These are phyloP conservation scores for Poecilia latipinna DNA, from an alignment of 2,113 vertebrate species.

Conservation along the genomic window DNA sequence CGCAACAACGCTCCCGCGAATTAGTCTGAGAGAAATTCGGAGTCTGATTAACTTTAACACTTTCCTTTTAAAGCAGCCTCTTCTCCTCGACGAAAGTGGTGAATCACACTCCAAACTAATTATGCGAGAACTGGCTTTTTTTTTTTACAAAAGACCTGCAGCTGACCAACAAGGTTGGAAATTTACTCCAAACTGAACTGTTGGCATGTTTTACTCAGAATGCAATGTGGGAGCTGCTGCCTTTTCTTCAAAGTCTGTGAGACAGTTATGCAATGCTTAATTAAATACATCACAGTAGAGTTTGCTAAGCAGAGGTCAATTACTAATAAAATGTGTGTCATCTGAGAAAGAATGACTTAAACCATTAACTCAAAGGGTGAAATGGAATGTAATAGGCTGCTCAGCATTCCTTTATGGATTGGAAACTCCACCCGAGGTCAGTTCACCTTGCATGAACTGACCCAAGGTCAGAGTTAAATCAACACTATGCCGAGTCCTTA, in stretches of 20 bases:
- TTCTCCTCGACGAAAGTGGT: neutral
- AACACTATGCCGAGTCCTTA: no score
- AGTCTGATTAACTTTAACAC: conserved; percentile 9
- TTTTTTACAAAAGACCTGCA: neutral
- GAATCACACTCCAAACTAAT: neutral
- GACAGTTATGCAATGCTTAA: neutral
- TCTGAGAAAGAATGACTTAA: neutral
- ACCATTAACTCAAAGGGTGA: neutral
- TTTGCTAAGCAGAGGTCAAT: neutral
- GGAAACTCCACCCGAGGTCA: neutral
- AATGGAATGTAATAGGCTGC: neutral
- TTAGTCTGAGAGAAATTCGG: conserved; percentile 21
- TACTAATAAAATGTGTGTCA: neutral
- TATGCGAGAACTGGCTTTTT: neutral
- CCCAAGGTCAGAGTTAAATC: no score
- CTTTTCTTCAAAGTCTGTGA: neutral
- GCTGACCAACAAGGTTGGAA: neutral
- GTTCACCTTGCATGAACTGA: no score
- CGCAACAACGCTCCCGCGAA: conserved; percentile 33
- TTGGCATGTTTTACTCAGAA: neutral
- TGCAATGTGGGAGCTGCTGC: neutral
- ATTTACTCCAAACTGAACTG: neutral
- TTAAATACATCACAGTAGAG: neutral
- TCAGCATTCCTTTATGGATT: neutral
- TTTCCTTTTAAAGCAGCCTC: conserved; percentile 3